Evolutionary conservation across 37 sponge, comb jelly and placozoan genomes (phyloP), one percentile per base, ranked within the genome.

Genomic region (Mnemiopsis leidyi): DNA sequence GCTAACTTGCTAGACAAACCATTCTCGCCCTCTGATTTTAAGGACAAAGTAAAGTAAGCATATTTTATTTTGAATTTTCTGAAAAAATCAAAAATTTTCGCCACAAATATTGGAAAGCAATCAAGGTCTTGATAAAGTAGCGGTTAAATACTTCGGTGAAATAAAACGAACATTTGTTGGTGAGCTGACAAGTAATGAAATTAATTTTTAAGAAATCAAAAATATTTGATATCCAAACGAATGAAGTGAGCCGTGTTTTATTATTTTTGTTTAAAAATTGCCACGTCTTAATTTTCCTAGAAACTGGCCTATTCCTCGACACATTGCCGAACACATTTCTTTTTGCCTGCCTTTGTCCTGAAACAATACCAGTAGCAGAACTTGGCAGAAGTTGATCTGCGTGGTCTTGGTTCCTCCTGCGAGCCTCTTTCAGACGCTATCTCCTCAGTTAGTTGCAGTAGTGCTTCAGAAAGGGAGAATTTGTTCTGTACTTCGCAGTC

Each of bases 1-100:
- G 90, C 90, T 5, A 85, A 85, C 90, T 37, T 85, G 18, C 40
- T 85, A n/a, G 90, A 85, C 26, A 85, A 85, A 33, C 90, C 90
- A 39, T 85, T 85, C 90, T 85, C 90, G 5, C 90, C 90, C 21
- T 39, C 90, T 5, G 90, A 85, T 25, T 85, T 85, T 61, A 85
- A 40, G 30, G 90, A 85, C 61, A 85, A 33, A 33, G 39, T 85
- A 21, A 85, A 85, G 48, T 85, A 23, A 82, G 82, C 9, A 18
- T 13, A 18, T 48, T 18, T 48, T 48, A n/a, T n/a, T n/a, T n/a
- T n/a, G n/a, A n/a, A n/a, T n/a, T n/a, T n/a, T n/a, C n/a, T n/a
- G n/a, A n/a, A n/a, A n/a, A n/a, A n/a, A n/a, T n/a, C n/a, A n/a
- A n/a, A n/a, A n/a, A n/a, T n/a, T n/a, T n/a, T n/a, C n/a, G n/a